phyloP scores from a whole-genome alignment of 1,140 invertebrate genomes.

The Drosophila lacteicornis region DNA sequence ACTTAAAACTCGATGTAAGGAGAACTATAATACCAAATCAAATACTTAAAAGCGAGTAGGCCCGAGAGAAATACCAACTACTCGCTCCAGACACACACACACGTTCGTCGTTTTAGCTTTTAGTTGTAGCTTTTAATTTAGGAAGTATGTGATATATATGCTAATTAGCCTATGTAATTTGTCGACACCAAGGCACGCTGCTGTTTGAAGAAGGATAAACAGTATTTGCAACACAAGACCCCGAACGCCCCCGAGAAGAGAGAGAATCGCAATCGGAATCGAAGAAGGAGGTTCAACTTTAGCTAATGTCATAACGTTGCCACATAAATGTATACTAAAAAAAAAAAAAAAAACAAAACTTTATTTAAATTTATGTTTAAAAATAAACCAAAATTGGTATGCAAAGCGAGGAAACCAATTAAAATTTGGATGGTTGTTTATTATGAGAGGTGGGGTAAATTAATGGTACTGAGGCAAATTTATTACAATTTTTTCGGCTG shows the following conservation, averaged over 20 bases:
- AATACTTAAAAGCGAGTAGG: slow-evolving; percentile 36
- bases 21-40: slow-evolving; percentile 77
- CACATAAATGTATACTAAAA: slow-evolving; percentile 63
- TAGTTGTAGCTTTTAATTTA: slow-evolving; percentile 49
- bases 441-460: slow-evolving; percentile 5
- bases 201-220: slow-evolving; percentile 31
- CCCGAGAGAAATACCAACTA: slow-evolving; percentile 1
- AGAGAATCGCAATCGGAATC: neutral
- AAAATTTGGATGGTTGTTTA: slow-evolving; percentile 22
- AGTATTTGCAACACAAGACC: slow-evolving; percentile 50
- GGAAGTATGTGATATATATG: slow-evolving; percentile 54
- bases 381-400: slow-evolving; percentile 61
- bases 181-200: slow-evolving; percentile 36
- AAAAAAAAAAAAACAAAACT: slow-evolving; percentile 8
- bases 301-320: slow-evolving; percentile 63
- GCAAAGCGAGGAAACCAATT: slow-evolving; percentile 52
- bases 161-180: slow-evolving; percentile 54
- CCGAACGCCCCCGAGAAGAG: slow-evolving; percentile 8
- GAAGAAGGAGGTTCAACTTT: slow-evolving; percentile 27
- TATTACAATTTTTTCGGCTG: neutral
- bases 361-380: slow-evolving; percentile 57
- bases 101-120: slow-evolving; percentile 40
- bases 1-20: slow-evolving; percentile 46
- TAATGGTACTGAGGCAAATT: neutral
- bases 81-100: slow-evolving; percentile 19